Evolutionary conservation across 2,797 vertebrate genomes (phyloP).

Genomic region (Chlorospingus semifuscus): DNA sequence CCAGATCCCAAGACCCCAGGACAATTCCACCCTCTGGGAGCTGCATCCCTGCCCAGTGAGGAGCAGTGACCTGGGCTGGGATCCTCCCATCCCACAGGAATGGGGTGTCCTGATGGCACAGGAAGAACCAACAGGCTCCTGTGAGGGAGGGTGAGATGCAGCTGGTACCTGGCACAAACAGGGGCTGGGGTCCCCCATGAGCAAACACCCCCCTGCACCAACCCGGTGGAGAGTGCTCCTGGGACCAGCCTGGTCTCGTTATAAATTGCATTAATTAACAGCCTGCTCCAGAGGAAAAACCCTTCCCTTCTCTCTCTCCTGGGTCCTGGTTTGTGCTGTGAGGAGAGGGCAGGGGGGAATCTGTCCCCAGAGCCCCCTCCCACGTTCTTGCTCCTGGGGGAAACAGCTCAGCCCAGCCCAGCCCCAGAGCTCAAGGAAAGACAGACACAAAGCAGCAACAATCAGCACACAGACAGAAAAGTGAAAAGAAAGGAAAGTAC

Average conservation of each 20-base stretch:
- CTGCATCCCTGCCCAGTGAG: not conserved
- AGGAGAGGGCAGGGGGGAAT: not conserved
- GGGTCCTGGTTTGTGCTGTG: not conserved
- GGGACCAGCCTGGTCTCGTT: accelerated
- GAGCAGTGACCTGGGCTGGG: not conserved
- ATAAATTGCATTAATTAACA: not conserved
- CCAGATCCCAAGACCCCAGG: not conserved
- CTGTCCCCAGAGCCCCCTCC: not conserved
- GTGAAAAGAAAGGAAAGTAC: conserved; percentile 39
- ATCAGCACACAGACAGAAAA: not conserved
- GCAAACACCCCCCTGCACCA: accelerated
- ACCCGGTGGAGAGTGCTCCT: accelerated
- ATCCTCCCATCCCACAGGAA: not conserved
- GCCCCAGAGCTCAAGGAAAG: conserved; percentile 22
- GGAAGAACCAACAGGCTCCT: not conserved
- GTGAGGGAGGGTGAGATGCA: accelerated
- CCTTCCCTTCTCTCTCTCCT: not conserved
- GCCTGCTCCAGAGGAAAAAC: not conserved
- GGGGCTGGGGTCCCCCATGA: not conserved
- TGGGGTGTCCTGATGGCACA: accelerated
- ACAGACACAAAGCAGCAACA: not conserved
- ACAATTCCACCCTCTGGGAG: not conserved
- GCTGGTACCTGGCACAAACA: not conserved
- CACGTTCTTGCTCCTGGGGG: accelerated
- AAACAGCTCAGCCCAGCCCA: conserved; percentile 14